Evolutionary conservation across 35 echinoderm and acorn worm species (phyloP).

Genomic region (Apostichopus parvimensis): DNA sequence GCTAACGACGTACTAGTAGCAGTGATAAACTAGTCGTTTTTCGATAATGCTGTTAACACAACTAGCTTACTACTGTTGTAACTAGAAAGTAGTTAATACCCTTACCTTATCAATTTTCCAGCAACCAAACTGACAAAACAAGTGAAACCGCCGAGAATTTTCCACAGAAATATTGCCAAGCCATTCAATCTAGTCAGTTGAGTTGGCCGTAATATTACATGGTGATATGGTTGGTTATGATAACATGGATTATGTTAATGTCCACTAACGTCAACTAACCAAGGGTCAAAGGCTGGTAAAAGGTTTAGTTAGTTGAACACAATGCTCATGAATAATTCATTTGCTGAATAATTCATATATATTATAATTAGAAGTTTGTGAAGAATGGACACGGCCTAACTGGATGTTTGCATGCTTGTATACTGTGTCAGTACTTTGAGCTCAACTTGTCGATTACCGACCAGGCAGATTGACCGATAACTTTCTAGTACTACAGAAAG

Average conservation of each 20-base stretch:
- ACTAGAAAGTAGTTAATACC: not conserved
- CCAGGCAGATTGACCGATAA: no score
- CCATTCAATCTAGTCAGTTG: conserved; percentile 35
- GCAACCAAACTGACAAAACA: not conserved
- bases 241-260: conserved; percentile 82
- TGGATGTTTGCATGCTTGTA: no score
- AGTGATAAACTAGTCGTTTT: not conserved
- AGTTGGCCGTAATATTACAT: conserved; percentile 49
- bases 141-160: not conserved
- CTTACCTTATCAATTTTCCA: not conserved
- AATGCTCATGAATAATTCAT: conserved; percentile 30
- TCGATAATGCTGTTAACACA: not conserved
- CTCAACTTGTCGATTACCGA: no score
- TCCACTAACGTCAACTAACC: conserved; percentile 52
- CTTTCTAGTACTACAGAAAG: no score
- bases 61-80: not conserved
- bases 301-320: conserved; percentile 29
- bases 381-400: no score
- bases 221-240: conserved; percentile 59
- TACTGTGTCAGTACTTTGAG: no score
- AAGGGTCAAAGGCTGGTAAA: conserved; percentile 24
- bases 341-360: not conserved
- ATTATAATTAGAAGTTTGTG: no score
- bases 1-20: not conserved
- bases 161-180: not conserved